Evolutionary conservation across 2,113 vertebrate species (phyloP).

Genomic region (Entosphenus tridentatus): DNA sequence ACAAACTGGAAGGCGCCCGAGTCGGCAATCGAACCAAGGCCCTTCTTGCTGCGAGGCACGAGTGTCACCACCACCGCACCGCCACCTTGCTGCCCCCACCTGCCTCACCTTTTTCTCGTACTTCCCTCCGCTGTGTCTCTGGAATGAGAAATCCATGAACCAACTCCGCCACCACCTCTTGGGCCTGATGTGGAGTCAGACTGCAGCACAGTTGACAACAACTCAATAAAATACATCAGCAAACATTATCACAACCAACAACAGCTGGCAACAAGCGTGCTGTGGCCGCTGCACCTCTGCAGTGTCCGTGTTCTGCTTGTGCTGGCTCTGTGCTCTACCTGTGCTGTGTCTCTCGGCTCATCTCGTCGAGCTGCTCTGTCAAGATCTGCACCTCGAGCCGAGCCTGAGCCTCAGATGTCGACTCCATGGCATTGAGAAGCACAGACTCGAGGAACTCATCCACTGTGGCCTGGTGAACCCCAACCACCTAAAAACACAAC

Average conservation of each 20-base stretch:
- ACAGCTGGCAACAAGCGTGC: neutral
- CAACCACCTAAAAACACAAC: slow-evolving; percentile 32
- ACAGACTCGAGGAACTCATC: slow-evolving; percentile 65
- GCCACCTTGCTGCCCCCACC: no score
- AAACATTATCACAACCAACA: neutral
- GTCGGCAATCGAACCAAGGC: no score
- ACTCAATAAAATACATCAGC: slow-evolving; percentile 2
- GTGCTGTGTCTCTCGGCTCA: slow-evolving; percentile 46
- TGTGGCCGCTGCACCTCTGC: neutral
- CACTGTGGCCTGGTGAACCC: slow-evolving; percentile 53
- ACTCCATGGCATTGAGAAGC: slow-evolving; percentile 32
- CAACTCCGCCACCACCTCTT: slow-evolving; percentile 72
- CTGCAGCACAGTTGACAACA: slow-evolving; percentile 18
- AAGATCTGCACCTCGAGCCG: slow-evolving; percentile 42
- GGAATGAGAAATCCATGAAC: slow-evolving; percentile 74
- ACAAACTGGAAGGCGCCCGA: no score
- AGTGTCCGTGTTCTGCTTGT: slow-evolving; percentile 8
- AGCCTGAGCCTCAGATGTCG: slow-evolving; percentile 46
- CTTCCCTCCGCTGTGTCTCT: slow-evolving; percentile 36
- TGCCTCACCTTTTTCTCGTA: slow-evolving; percentile 47
- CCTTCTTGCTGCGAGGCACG: no score
- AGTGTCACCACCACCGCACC: no score
- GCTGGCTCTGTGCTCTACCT: slow-evolving; percentile 22
- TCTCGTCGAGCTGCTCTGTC: slow-evolving; percentile 48
- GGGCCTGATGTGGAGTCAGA: slow-evolving; percentile 37